Base-by-base conservation (phyloP, 2,888 invertebrate genomes). In the Thera obeliscata region DNA sequence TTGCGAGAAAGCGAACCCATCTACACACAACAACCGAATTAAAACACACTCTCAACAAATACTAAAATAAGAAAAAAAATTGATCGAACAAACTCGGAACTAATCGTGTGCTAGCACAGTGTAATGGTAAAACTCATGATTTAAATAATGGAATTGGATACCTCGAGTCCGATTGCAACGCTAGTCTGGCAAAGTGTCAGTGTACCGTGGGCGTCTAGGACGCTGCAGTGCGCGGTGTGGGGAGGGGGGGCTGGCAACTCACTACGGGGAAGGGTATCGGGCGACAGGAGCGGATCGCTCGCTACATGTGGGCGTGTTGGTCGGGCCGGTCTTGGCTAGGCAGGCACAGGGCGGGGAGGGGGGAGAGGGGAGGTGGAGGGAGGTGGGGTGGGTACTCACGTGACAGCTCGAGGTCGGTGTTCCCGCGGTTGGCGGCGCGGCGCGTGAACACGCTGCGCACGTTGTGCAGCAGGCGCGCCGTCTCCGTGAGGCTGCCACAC, bases 1-100 rank as follows among this genome's bases (percentile, higher is more conserved):
- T 96, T 99, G 99, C 56, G 99, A 99, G 94, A 99, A 99, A 77
- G 99, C 99, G 94, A 97, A 99, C 74, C 99, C 99, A 96, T 98
- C 98, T 99, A 94, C 74, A 84, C 74, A 78, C 70, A 71, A 64
- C 56, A 57, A 49, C 38, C 7, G 22, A 8, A 50, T 64, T 50
- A 50, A 9, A 11, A 56, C 48, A 55, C 33, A 33, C 2, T 46
- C 43, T 2, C 8, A 9, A 46, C 2, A 8, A 52, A 3, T n/a
- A 5, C n/a, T 2, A 12, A 62, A 59, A 41, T n/a, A 50, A 36
- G 64, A 54, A 61, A 61, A 55, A 55, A 38, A 63, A 46, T 66
- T 57, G 22, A 54, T 71, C 66, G 43, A 46, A 9, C 43, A 71
- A 74, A 76, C 71, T 76, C 71, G 73, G 67, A 73, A 73, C 69